These are phyloP conservation scores for Drosophila emarginata DNA, from an alignment of 2,888 invertebrate genomes.

Conservation along the genomic window DNA sequence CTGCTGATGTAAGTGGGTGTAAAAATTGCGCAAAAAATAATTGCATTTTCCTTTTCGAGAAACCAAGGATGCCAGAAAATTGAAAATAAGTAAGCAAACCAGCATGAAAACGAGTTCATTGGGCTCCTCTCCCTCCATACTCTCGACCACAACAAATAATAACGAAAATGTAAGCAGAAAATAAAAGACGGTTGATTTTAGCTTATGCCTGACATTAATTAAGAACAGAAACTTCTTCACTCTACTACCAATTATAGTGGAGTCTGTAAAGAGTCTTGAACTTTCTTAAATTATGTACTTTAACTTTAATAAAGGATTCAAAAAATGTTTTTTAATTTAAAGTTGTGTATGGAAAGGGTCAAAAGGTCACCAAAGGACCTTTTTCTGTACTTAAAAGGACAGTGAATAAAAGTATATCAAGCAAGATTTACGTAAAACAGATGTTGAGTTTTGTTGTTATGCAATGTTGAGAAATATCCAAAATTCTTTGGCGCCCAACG, in stretches of 20 bases:
- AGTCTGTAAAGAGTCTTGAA: not conserved
- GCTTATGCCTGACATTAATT: conserved; percentile 46
- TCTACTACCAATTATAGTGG: not conserved
- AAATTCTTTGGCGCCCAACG: not conserved
- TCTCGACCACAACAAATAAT: not conserved
- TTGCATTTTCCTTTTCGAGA: conserved; percentile 53
- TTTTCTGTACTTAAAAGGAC: not conserved
- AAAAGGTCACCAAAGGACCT: not conserved
- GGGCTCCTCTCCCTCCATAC: not conserved
- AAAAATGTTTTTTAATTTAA: not conserved
- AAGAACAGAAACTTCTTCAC: conserved; percentile 27
- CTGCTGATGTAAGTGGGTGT: conserved; percentile 42
- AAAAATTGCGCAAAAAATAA: conserved; percentile 60
- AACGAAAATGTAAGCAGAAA: not conserved
- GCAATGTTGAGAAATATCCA: too few relatives aligned
- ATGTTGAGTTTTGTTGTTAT: too few relatives aligned
- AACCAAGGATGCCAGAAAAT: conserved; percentile 44
- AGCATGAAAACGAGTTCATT: conserved; percentile 37
- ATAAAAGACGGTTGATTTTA: conserved; percentile 31
- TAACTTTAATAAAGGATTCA: not conserved
- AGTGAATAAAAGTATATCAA: too few relatives aligned
- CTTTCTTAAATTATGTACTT: not conserved
- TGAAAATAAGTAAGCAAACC: conserved; percentile 59
- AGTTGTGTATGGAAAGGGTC: not conserved
- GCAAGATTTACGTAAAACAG: too few relatives aligned